These are phyloP conservation scores for Strix aluco DNA, from an alignment of 2,113 vertebrate genomes.

Conservation along the genomic window DNA sequence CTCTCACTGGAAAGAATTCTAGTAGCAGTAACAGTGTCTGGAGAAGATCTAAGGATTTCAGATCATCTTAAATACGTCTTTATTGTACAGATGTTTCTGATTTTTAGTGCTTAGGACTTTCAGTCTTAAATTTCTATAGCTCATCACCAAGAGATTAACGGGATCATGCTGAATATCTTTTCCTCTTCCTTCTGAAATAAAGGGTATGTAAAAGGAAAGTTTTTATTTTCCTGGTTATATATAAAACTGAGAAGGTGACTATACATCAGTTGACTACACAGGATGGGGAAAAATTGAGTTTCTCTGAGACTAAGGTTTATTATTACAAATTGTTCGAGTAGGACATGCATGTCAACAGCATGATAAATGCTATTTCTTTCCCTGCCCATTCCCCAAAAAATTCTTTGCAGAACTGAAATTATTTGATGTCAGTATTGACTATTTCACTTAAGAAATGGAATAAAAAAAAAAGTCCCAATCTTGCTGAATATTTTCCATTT, in stretches of 20 bases:
- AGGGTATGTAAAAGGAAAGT: background rate
- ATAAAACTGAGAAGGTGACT: background rate
- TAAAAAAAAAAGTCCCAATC: background rate
- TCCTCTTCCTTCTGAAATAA: background rate
- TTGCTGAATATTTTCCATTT: background rate
- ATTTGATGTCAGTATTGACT: background rate
- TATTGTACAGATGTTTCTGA: background rate
- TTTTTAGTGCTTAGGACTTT: background rate
- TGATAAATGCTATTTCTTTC: background rate
- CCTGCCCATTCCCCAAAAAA: background rate
- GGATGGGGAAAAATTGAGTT: background rate
- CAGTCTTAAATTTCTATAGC: background rate
- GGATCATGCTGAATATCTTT: background rate
- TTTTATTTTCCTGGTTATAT: background rate
- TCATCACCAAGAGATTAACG: background rate
- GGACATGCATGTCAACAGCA: background rate
- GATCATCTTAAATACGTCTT: background rate
- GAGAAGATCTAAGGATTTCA: background rate
- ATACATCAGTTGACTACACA: accelerated
- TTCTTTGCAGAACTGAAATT: background rate
- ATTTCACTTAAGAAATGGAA: background rate
- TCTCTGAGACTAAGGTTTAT: background rate
- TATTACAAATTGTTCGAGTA: background rate
- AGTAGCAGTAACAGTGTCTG: background rate
- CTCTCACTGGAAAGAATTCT: background rate